phyloP scores from a whole-genome alignment of 2,113 vertebrate genomes.

The Zapus hudsonius region DNA sequence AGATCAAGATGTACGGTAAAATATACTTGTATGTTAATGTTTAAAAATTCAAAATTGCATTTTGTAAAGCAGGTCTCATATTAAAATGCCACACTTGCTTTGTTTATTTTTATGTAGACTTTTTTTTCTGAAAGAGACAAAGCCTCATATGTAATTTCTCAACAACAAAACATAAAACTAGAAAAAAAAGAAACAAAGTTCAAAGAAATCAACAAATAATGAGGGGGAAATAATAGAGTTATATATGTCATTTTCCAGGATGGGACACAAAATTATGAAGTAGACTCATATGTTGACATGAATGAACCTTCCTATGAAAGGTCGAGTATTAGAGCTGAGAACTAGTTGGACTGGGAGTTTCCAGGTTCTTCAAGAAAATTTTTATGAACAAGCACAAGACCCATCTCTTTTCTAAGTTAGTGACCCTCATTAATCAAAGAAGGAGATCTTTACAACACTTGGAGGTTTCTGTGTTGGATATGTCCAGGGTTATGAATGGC shows the following conservation, averaged over 20 bases:
- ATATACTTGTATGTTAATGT: not conserved
- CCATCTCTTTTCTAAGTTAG: not conserved
- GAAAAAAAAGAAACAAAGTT: not conserved
- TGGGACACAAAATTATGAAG: not conserved
- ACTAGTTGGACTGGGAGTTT: not conserved
- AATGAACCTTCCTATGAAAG: not conserved
- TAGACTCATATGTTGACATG: not conserved
- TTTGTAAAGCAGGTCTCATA: not conserved
- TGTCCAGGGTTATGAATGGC: too few relatives aligned
- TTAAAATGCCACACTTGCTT: not conserved
- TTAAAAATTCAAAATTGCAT: not conserved
- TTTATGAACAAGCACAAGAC: not conserved
- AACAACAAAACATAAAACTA: not conserved
- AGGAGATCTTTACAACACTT: not conserved
- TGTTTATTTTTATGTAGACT: not conserved
- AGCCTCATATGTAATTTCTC: conserved; percentile 31
- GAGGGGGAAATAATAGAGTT: not conserved
- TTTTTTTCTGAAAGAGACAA: not conserved
- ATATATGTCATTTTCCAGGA: not conserved
- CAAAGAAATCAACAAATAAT: not conserved
- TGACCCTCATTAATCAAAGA: not conserved
- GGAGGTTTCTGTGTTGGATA: not conserved
- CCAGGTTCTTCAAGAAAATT: not conserved
- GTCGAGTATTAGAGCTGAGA: not conserved
- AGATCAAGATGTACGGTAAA: not conserved